Evolutionary conservation across 2,797 vertebrate species (phyloP).

Genomic region (Pteronotus mesoamericanus): DNA sequence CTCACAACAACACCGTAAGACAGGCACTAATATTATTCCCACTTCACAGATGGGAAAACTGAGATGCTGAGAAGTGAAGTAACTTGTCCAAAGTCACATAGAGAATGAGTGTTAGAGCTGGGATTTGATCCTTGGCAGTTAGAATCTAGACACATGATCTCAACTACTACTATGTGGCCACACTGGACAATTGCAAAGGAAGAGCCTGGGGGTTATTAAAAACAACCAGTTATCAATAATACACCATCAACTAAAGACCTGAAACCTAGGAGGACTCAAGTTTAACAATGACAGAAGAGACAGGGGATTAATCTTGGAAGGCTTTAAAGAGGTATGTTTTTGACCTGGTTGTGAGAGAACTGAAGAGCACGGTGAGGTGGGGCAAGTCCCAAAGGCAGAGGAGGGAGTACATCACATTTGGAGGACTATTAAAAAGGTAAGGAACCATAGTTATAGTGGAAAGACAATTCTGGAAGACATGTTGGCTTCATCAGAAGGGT

Average conservation of each 20-base stretch:
- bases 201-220: background rate
- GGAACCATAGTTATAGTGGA: background rate
- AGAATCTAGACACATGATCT: background rate
- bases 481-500: background rate
- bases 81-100: background rate
- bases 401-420: background rate
- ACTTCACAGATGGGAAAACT: conserved; percentile 36
- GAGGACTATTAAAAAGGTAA: background rate
- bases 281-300: background rate
- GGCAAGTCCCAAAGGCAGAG: background rate
- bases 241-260: background rate
- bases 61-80: background rate
- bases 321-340: background rate
- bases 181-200: background rate
- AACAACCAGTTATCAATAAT: background rate
- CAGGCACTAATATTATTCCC: background rate
- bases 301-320: background rate
- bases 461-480: background rate
- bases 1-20: background rate
- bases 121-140: background rate
- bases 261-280: background rate
- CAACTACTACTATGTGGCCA: background rate
- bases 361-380: background rate
- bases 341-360: background rate
- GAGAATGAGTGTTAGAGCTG: background rate